Evolutionary conservation across 2,113 vertebrate genomes (phyloP).

Genomic region (Rhinopomastus cyanomelas): DNA sequence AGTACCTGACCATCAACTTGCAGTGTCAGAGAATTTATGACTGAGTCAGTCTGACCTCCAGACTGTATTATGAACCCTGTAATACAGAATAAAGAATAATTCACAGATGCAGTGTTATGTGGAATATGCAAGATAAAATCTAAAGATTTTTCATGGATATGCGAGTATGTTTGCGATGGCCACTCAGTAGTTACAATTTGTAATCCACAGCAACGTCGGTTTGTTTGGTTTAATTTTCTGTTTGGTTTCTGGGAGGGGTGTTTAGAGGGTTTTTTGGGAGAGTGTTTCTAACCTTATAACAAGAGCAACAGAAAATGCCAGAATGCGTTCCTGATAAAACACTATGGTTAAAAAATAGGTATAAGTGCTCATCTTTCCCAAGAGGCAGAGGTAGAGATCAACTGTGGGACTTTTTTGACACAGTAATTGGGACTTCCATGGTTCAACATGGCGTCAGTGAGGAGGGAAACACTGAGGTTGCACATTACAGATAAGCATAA

Average conservation of each 20-base stretch:
- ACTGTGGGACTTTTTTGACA: not conserved
- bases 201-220: not conserved
- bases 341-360: not conserved
- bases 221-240: not conserved
- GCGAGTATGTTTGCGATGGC: not conserved
- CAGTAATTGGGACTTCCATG: not conserved
- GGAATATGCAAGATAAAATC: not conserved
- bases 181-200: not conserved
- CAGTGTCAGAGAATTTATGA: not conserved
- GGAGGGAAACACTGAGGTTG: not conserved
- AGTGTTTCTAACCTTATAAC: not conserved
- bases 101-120: not conserved
- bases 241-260: too few relatives aligned
- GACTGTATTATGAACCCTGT: not conserved
- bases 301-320: not conserved
- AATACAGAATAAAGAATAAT: not conserved
- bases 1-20: not conserved
- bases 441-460: not conserved
- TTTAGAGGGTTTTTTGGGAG: not conserved
- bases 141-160: not conserved
- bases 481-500: not conserved
- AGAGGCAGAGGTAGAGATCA: not conserved
- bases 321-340: not conserved
- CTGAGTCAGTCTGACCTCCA: not conserved
- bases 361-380: not conserved